Evolutionary conservation across 1,140 invertebrate genomes (phyloP), one percentile per base, ranked within the genome.

Genomic region (Plutomurus gul): DNA sequence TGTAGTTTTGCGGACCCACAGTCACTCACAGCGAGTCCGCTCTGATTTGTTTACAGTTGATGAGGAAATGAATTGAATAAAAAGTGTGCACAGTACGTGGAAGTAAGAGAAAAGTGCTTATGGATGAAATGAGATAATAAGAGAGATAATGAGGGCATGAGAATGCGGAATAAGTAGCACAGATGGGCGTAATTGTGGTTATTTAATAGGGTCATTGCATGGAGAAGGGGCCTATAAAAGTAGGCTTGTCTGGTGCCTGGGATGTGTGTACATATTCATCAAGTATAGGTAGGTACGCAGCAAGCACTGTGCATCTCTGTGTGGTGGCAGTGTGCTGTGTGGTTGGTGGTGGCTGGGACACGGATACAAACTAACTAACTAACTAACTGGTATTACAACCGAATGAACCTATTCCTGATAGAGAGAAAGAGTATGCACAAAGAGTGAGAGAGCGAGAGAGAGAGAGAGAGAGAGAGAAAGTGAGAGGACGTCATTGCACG

Each of bases 191-290:
- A 71, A 78, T 72, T 49, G 40, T 71, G 27, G 46, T 78, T 71
- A 73, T 74, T 74, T 73, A 74, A 78, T 78, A 73, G 76, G 40
- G 76, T 78, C 76, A 78, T 78, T 78, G 65, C 39, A 46, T 47
- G 71, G 47, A 40, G 49, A 78, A 49, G 43, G 49, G 40, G 47
- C 74, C 39, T 39, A 36, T 56, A 76, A 76, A 56, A 76, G 46
- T 36, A 60, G 74, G 22, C 56, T 65, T 65, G 56, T 65, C 56
- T 65, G 56, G 56, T 65, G 56, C 56, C 56, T 65, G 56, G 56
- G 36, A 65, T 65, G 56, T n/a, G n/a, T 56, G 49, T 30, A 65
- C 36, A 65, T 65, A 27, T 65, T 65, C 25, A 33, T 27, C 27
- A 18, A 18, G 27, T 65, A 30, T 65, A 33, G 25, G 56, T 65